These are phyloP conservation scores for Eurois occulta DNA, from an alignment of 2,888 invertebrate species.

Conservation along the genomic window DNA sequence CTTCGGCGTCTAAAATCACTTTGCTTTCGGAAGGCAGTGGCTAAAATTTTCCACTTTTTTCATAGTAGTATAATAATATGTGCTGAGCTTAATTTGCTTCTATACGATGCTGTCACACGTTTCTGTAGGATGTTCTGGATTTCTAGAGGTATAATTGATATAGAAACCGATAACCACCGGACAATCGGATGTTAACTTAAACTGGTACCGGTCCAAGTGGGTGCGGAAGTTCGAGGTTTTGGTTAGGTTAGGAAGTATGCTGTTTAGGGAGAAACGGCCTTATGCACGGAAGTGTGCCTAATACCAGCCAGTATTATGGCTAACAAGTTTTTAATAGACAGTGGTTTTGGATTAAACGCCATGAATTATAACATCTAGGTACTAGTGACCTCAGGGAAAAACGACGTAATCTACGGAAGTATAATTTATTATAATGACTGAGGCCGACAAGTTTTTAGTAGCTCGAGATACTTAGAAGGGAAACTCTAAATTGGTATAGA, in stretches of 20 bases:
- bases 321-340: neutral
- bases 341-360: neutral
- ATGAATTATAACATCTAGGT: neutral
- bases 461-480: too few relatives aligned
- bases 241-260: slow-evolving; percentile 1
- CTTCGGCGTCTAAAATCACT: too few relatives aligned
- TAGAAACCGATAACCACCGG: neutral
- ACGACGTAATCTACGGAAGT: neutral
- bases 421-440: neutral
- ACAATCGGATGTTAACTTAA: neutral
- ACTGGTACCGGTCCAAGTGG: neutral
- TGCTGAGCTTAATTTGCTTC: too few relatives aligned
- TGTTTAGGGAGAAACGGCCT: neutral
- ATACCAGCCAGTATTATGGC: neutral
- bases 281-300: neutral
- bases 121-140: neutral
- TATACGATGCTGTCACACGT: neutral
- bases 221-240: slow-evolving; percentile 17
- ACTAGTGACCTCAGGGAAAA: neutral
- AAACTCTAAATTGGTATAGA: neutral
- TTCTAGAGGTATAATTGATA: neutral
- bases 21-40: too few relatives aligned
- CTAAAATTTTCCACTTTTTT: too few relatives aligned
- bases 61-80: too few relatives aligned
- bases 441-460: neutral